Base-by-base conservation (phyloP, 37 sponge, comb jelly and placozoan species). In the Aplysina aerophoba region DNA sequence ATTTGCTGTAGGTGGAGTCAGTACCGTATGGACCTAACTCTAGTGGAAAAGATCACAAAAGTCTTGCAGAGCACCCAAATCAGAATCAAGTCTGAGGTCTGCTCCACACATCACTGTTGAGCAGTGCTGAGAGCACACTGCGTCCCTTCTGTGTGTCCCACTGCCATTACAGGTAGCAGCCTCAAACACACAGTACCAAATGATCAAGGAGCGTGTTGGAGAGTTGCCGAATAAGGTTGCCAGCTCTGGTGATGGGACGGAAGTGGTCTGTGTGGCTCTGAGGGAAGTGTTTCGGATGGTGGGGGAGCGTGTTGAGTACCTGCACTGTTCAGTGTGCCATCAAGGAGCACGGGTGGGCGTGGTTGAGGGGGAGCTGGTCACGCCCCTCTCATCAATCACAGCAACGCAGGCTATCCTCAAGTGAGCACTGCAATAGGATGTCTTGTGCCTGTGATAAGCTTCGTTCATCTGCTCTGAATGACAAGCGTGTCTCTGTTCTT, bases 1-100 rank as follows among this genome's bases (percentile, higher is more conserved):
- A 44, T 8, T 44, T 44, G 50, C 50, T 38, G 11, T 39, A 94
- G 94, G 71, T 88, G 37, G 72, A 44, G 81, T 19, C 61, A 74
- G 13, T 85, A 88, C 58, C 0, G 31, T 0, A 25, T 54, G 6
- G 94, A 94, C 35, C 25, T 93, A 17, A 44, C 60, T 1, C 82
- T 88, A 63, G 73, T 90, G 39, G 94, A 95, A 50, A 58, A 33
- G 39, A 40, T 95, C 21, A 30, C 55, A 14, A 25, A 53, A 17
- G 24, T 63, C 14, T 50, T 95, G 58, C 81, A 73, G 17, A 85
- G 62, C 54, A 34, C 67, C 27, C 93, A 95, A 50, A 58, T 95
- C 36, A 79, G 61, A 35, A 82, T 95, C 22, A 93, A 93, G 73
- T 85, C 86, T 84, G 94, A 87, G 80, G 90, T 89, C 50, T 44